Evolutionary conservation across 2,888 invertebrate genomes (phyloP).

Genomic region (Netelia melanura): DNA sequence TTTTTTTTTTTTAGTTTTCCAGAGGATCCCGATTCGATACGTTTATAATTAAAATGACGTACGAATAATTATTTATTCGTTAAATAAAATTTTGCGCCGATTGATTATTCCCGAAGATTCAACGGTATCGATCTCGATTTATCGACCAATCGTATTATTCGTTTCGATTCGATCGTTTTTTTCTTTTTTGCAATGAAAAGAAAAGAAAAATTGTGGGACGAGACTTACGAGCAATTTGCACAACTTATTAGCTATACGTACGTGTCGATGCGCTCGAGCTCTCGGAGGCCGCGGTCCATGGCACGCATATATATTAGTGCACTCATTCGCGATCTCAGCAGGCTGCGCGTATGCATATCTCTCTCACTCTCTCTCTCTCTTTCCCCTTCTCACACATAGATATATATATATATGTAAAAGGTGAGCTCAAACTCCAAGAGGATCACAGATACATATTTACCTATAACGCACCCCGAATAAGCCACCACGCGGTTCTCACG

Average conservation of each 20-base stretch:
- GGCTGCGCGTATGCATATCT: neutral
- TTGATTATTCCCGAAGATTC: no score
- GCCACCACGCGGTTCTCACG: constrained; percentile 62
- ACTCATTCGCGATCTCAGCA: constrained; percentile 30
- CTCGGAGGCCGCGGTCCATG: constrained; percentile 13
- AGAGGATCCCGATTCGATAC: no score
- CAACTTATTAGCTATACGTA: constrained; percentile 33
- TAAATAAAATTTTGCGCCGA: no score
- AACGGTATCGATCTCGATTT: no score
- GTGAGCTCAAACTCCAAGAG: constrained; percentile 20
- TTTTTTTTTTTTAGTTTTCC: no score
- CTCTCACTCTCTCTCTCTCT: no score
- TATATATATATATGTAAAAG: neutral
- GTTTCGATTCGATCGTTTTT: neutral
- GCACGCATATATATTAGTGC: constrained; percentile 44
- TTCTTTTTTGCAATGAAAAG: neutral
- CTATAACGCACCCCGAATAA: constrained; percentile 66
- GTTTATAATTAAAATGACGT: neutral
- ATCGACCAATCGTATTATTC: neutral
- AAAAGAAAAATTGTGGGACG: neutral
- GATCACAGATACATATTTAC: constrained; percentile 62
- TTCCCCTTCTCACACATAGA: neutral
- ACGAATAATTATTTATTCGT: no score
- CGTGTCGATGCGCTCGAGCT: constrained; percentile 11
- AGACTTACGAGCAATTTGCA: constrained; percentile 36